Base-by-base conservation (phyloP, 2,888 invertebrate genomes). In the Troides aeacus region DNA sequence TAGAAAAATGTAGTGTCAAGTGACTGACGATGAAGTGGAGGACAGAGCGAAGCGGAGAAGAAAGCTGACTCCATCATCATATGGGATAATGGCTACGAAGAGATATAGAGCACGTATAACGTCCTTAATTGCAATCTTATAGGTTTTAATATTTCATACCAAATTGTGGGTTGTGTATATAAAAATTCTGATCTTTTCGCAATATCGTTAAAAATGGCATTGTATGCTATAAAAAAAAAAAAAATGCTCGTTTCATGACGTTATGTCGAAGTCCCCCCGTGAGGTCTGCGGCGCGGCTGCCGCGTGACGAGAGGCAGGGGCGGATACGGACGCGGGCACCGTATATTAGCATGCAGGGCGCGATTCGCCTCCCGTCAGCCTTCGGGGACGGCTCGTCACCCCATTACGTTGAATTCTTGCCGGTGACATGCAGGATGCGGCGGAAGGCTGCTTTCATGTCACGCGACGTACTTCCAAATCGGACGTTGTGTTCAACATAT, bases 341-440 rank as follows among this genome's bases (percentile, higher is more conserved):
- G 21, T 39, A 53, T 58, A 72, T 74, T 73, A 74, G 66, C 71
- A 74, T 74, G 73, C 74, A 71, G 70, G 66, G 62, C 68, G 72
- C 62, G 59, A 10, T 36, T 56, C 64, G 60, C 64, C 62, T 62
- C 66, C 63, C 70, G 61, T 58, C 69, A 60, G 39, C 64, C 66
- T 60, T 67, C 63, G 59, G 66, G 64, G 69, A 65, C 65, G 53
- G 42, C 60, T 64, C 71, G 68, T 68, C 71, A 71, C 71, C 62
- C 61, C 39, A 64, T 68, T 62, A 65, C 42, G 69, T 39, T 64
- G 60, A 62, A 67, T 56, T 65, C 64, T 61, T 63, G 59, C 62
- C 56, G 64, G 58, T 62, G 70, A 59, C 53, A 66, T 63, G 63
- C 62, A 59, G 36, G 24, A 62, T 46, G 58, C 59, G 50, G 46